Base-by-base conservation (phyloP, 2,888 invertebrate species). In the Campaea margaritaria region DNA sequence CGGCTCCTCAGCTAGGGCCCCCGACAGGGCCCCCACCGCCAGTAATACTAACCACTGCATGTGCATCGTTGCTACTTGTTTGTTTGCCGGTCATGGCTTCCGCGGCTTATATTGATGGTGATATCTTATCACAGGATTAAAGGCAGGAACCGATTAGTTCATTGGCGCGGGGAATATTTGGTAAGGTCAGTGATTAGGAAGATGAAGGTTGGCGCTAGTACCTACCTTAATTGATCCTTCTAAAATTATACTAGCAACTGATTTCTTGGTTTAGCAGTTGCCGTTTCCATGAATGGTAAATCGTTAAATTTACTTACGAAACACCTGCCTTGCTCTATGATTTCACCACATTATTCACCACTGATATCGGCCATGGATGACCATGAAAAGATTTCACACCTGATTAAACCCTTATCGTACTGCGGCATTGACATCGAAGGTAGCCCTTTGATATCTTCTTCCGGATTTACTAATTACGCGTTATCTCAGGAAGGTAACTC, bases 91-190 rank as follows among this genome's bases (percentile, higher is more conserved):
- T n/a, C 51, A 31, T 49, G 41, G n/a, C 38, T 15, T 31, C 15
- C 39, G 42, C 28, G 31, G 42, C 53, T 62, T 69, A 69, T 69
- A 67, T 39, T 21, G 10, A 31, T 41, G 15, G 14, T 28, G 11
- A 15, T 67, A 69, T 69, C 69, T 69, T 65, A 65, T 69, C 69
- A 31, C 21, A 3, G 50, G 65, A 68, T 65, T 60, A 58, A 8
- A 46, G n/a, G 15, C 42, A 45, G 53, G 60, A 61, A 60, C 27
- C 49, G 36, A 60, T 61, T 41, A 38, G 16, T 38, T 34, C 11
- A 49, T 51, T 38, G 31, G 34, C 49, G 11, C 27, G 36, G 36
- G 45, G 8, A 16, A 36, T 43, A 14, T 28, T 61, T 15, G 28
- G 42, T 60, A 58, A 62, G 62, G 60, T 60, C 56, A 60, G 47